Evolutionary conservation across 2,113 vertebrate species (phyloP).

Genomic region (Paradoxurus hermaphroditus): DNA sequence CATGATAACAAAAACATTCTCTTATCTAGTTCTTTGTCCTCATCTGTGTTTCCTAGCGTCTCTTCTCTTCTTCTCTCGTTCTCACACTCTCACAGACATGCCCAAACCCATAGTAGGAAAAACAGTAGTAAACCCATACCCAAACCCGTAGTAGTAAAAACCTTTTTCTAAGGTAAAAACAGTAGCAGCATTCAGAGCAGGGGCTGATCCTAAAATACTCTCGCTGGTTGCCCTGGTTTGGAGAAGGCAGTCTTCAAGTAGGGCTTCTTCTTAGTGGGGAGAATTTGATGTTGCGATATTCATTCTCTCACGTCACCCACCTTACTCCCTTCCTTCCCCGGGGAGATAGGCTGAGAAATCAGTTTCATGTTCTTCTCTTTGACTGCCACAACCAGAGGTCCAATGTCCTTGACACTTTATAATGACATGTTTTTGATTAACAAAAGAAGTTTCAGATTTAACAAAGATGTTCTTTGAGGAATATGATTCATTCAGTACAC

Average conservation of each 20-base stretch:
- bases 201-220: neutral
- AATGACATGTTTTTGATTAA: neutral
- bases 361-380: neutral
- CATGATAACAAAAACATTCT: slow-evolving; percentile 29
- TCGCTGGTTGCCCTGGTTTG: neutral
- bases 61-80: neutral
- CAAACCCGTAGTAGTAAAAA: too few relatives aligned
- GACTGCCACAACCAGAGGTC: neutral
- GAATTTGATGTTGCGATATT: neutral
- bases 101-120: neutral
- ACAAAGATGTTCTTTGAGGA: neutral
- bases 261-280: neutral
- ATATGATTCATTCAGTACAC: neutral
- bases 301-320: neutral
- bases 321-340: neutral
- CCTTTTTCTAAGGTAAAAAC: too few relatives aligned
- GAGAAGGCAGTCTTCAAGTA: neutral
- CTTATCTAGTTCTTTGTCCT: slow-evolving; percentile 13
- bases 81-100: neutral
- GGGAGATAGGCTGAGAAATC: neutral
- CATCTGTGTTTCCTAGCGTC: slow-evolving; percentile 10
- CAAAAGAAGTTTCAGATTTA: slow-evolving; percentile 18
- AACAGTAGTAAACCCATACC: too few relatives aligned
- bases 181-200: neutral
- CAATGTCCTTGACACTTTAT: neutral